Evolutionary conservation across 1,140 invertebrate species (phyloP), one percentile per base, ranked within the genome.

Genomic region (Babylonia areolata): DNA sequence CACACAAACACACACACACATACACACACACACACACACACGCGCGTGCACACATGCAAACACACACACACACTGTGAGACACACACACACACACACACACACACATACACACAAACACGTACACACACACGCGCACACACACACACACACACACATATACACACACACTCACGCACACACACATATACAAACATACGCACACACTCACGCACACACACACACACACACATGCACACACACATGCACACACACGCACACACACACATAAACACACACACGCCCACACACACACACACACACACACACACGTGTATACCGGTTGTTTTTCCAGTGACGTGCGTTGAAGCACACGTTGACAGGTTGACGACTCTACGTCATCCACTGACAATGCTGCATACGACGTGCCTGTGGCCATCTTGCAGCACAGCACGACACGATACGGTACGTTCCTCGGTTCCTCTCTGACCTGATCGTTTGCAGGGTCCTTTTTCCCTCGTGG

Each of bases 1-100:
- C n/a, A 54, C 42, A 81, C 46, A 81, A 17, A 58, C 31, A 81
- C 28, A 86, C 33, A 81, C 3, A 39, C 31, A 86, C 39, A 85
- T n/a, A 31, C 35, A 77, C 37, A 58, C 39, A 75, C 42, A 71
- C 2, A 75, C 39, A 35, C 51, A 77, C 42, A 77, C 75, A 77
- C 51, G n/a, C 71, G 77, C 20, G 37, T 31, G 54, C 15, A 37
- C 58, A 37, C n/a, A 84, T 23, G 54, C 11, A 17, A 5, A 73
- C 35, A 54, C 69, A 84, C 17, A 51, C 46, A 37, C 28, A n/a
- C 12, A 28, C 9, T 9, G 6, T 2, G 17, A 82, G 17, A 69
- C 58, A 82, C 33, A 31, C 33, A 73, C 69, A 73, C 23, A 31
- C n/a, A 73, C 15, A 39, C n/a, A 46, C 28, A n/a, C 82, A 84